Evolutionary conservation across 2,113 vertebrate genomes (phyloP), one percentile per base, ranked within the genome.

Genomic region (Stigmatopora nigra): DNA sequence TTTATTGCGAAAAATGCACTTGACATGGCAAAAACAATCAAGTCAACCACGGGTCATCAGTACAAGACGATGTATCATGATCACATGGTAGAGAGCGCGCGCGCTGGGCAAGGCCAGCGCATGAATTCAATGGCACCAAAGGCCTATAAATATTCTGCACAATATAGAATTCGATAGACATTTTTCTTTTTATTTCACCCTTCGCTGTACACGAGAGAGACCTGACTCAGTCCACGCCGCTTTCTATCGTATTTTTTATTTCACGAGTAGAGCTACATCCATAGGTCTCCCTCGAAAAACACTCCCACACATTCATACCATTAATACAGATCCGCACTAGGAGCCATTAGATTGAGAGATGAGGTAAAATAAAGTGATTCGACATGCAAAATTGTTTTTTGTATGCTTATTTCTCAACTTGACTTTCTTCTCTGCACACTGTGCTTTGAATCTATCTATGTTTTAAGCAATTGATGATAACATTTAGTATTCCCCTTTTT

Each of bases 1-100:
- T 92, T 91, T 92, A 91, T 91, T 92, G 89, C 88, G 83, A 88
- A 85, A 92, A 92, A 90, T 90, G 88, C 88, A 90, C 89, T 89
- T 89, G 78, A 92, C 88, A 91, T 89, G 85, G 86, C 63, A 88
- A 71, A 88, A 88, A 81, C 77, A 88, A 88, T 80, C 83, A 83
- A 90, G 82, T 86, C 84, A 85, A 87, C 84, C 89, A 90, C 89
- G 78, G 85, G 85, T 90, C 89, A 89, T 90, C 85, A 83, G 83
- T 90, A 90, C 90, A 89, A 90, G 89, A 92, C 89, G 56, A 90
- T 90, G 89, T 83, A 81, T 80, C 84, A 90, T 90, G 89, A 89
- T 86, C 86, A 87, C 87, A 87, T 89, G 89, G 88, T 88, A 82
- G 79, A 82, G 79, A 77, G 81, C 70, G 72, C 83, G 81, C 70